A percentile compares a stretch with the other conserved stretches of the same genome.
phyloP scores from a whole-genome alignment of 2,113 vertebrate genomes.

The Forbesichthys agassizii region DNA sequence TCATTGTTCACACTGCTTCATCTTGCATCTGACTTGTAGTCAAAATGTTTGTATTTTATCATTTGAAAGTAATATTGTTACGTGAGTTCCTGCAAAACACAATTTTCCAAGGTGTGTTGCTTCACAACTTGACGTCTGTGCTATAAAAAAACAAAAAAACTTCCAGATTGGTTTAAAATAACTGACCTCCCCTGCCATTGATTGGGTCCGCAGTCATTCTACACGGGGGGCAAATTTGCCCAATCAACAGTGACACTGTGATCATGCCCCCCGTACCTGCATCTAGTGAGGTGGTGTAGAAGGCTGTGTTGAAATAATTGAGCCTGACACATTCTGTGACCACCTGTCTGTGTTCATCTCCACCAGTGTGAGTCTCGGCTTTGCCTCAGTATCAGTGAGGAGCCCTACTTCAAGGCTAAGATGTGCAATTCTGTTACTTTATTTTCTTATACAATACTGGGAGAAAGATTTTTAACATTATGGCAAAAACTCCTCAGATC shows the following conservation, averaged over 20 bases:
- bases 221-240: constrained; percentile 19
- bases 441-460: not conserved
- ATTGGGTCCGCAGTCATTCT: constrained; percentile 11
- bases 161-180: no score
- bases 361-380: constrained; percentile 8
- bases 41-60: no score
- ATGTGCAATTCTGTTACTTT: constrained; percentile 24
- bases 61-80: no score
- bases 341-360: constrained; percentile 35
- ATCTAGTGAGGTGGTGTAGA: not conserved
- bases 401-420: constrained; percentile 12
- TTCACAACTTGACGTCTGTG: no score
- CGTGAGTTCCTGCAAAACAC: constrained; percentile 21
- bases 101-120: constrained; percentile 12
- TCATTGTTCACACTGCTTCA: no score
- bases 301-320: constrained; percentile 31
- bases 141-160: no score
- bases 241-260: constrained; percentile 12
- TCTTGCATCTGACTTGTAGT: no score
- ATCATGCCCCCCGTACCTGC: constrained; percentile 26
- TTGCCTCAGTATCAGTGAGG: not conserved
- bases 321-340: constrained; percentile 35
- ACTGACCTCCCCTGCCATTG: constrained; percentile 9
- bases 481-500: constrained; percentile 1
- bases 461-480: constrained; percentile 9